phyloP scores from a whole-genome alignment of 2,113 vertebrate species.

The Paralichthys olivaceus region DNA sequence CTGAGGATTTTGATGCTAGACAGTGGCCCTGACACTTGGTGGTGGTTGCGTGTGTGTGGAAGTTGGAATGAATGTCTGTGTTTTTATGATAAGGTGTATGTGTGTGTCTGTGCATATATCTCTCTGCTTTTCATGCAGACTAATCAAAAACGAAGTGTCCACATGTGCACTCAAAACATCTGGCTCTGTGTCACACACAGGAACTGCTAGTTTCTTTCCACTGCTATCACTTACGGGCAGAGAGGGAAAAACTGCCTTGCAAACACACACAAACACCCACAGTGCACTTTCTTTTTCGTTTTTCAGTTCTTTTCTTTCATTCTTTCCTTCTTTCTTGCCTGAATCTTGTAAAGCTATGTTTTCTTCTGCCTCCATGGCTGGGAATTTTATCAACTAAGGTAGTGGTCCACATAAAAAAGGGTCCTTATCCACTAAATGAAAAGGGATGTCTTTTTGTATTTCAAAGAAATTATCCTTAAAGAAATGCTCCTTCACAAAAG shows the following conservation, averaged over 20 bases:
- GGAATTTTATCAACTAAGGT: conserved; percentile 31
- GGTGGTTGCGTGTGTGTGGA: neutral
- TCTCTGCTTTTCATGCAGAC: conserved; percentile 61
- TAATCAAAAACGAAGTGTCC: conserved; percentile 74
- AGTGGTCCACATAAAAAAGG: neutral
- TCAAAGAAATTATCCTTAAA: conserved; percentile 27
- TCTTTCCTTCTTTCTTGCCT: conserved; percentile 11
- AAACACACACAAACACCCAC: conserved; percentile 8
- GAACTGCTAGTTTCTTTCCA: conserved; percentile 67
- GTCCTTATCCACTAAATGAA: conserved; percentile 31
- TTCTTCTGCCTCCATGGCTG: conserved; percentile 26
- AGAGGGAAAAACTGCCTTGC: conserved; percentile 3
- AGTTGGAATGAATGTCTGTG: neutral
- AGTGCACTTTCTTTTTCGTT: conserved; percentile 21
- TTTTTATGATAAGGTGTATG: conserved; percentile 12
- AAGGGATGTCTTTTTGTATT: conserved; percentile 4
- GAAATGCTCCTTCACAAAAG: conserved; percentile 27
- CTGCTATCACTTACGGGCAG: conserved; percentile 58
- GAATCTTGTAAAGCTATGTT: conserved; percentile 27
- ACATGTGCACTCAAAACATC: conserved; percentile 73
- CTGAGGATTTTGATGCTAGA: conserved; percentile 16
- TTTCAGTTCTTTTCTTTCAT: conserved; percentile 8
- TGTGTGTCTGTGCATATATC: conserved; percentile 16
- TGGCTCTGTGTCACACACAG: conserved; percentile 65
- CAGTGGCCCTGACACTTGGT: conserved; percentile 43